Evolutionary conservation across 2,797 vertebrate species (phyloP).

Genomic region (Fistularia commersonii): DNA sequence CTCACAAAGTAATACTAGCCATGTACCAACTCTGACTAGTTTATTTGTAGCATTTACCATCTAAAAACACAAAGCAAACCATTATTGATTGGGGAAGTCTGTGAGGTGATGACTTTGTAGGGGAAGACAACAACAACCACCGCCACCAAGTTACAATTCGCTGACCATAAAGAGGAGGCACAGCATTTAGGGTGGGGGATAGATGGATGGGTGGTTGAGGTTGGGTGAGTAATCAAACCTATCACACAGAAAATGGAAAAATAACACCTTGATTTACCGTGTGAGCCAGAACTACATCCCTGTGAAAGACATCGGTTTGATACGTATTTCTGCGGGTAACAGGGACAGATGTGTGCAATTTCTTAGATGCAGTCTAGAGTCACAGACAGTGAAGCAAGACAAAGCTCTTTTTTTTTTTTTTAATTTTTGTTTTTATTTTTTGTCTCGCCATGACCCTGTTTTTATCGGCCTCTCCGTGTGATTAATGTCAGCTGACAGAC

Average conservation of each 20-base stretch:
- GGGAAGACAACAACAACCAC: conserved; percentile 6
- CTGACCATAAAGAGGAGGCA: conserved; percentile 23
- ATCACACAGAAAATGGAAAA: conserved; percentile 42
- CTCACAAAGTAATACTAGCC: too few relatives aligned
- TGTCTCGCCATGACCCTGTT: conserved; percentile 23
- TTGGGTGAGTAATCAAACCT: conserved; percentile 35
- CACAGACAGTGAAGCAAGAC: conserved; percentile 12
- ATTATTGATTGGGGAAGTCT: too few relatives aligned
- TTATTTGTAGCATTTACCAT: too few relatives aligned
- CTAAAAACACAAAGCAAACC: too few relatives aligned
- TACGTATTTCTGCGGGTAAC: conserved; percentile 40
- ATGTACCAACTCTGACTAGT: too few relatives aligned
- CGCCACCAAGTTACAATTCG: conserved; percentile 12
- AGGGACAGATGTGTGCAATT: conserved; percentile 58
- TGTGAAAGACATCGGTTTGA: conserved; percentile 36
- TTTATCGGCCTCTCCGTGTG: conserved; percentile 55
- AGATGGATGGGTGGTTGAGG: too few relatives aligned
- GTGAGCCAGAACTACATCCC: conserved; percentile 27
- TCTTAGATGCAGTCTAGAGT: conserved; percentile 32
- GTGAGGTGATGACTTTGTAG: conserved; percentile 3
- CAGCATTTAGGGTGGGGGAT: conserved; percentile 3
- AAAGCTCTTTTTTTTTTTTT: conserved; percentile 32
- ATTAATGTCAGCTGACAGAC: conserved; percentile 70
- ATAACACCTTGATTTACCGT: conserved; percentile 48
- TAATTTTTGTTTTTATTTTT: too few relatives aligned